Base-by-base conservation (phyloP, 2,797 vertebrate species). In the Salmo trutta region DNA sequence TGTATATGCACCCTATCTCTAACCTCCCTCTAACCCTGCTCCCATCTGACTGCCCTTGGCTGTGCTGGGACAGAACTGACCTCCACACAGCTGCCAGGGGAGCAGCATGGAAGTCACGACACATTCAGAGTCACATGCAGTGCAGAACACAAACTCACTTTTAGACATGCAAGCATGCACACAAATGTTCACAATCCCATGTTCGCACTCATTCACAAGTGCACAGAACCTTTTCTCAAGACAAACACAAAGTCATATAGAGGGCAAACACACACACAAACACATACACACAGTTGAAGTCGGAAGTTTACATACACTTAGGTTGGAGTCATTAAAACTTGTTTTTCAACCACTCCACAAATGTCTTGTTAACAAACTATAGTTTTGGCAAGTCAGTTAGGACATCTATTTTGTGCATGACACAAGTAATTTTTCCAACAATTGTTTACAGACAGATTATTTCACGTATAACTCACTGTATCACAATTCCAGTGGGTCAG, bases 61-160 rank as follows among this genome's bases (percentile, higher is more conserved):
- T 84, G 82, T 56, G 83, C 83, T 86, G 86, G 84, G 84, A 75
- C 79, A 85, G 36, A 71, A 81, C 89, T 86, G 87, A 91, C 92
- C 90, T 92, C 90, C 85, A 87, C 82, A 81, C 87, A 1, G 87
- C 90, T 91, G 91, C 90, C 91, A 54, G 90, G 93, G 93, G 94
- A 93, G 91, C 90, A 80, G 90, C 87, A 79, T 82, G 89, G 88
- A 80, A 53, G 91, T 90, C 76, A 74, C 88, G 83, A 84, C 79
- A 78, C 31, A 74, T 85, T 90, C 87, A 85, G 92, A 91, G 90
- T 83, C 83, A 91, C 81, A 47, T 7, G 89, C 85, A 85, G 77
- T 17, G 66, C 70, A 16, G n/a, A 19, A 71, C 64, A 78, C 75
- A 65, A 74, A 64, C 33, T 81, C 66, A 54, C 36, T 71, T 82